Base-by-base conservation (phyloP, 2,113 vertebrate genomes). In the Pampusana beccarii region DNA sequence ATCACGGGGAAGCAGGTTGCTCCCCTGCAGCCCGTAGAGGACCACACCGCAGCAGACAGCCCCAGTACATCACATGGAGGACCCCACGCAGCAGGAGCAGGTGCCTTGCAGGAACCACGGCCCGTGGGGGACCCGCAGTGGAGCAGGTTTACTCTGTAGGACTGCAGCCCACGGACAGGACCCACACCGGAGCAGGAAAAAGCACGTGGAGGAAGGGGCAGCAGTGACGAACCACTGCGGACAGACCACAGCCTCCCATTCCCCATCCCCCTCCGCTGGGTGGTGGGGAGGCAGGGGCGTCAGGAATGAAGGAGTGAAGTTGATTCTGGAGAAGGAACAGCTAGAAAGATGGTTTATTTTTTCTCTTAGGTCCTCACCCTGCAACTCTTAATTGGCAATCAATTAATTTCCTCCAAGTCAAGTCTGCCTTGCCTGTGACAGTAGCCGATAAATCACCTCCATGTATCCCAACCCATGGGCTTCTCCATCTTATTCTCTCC, bases 211-310 rank as follows among this genome's bases (percentile, higher is more conserved):
- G 62, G 6, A 1, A 74, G 26, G 10, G 90, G 9, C 5, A 48
- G 28, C 13, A 50, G 60, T 29, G 48, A 70, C 26, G 51, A 79
- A 71, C 11, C 46, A 11, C 4, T 19, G 62, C 0, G 3, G 46
- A 61, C 20, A 93, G 24, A 65, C 6, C 3, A 8, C 48, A 73
- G 44, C 1, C 3, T 18, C 5, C 28, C 21, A 33, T 4, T 72
- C 38, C 29, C 38, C 14, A 56, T 3, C 2, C 6, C 29, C 29
- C 51, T 70, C 26, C 0, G 1, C 19, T 18, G 7, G 20, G 13
- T 26, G 3, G 42, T 17, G 16, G 34, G 5, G 65, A 70, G 25
- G 62, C 0, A 54, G 4, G 5, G 6, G 2, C 13, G 26, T 24
- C 5, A 31, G 6, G 42, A 73, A 72, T 6, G 17, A 64, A 42